Evolutionary conservation across 2,113 vertebrate species (phyloP), one percentile per base, ranked within the genome.

Genomic region (Nycticebus coucang): DNA sequence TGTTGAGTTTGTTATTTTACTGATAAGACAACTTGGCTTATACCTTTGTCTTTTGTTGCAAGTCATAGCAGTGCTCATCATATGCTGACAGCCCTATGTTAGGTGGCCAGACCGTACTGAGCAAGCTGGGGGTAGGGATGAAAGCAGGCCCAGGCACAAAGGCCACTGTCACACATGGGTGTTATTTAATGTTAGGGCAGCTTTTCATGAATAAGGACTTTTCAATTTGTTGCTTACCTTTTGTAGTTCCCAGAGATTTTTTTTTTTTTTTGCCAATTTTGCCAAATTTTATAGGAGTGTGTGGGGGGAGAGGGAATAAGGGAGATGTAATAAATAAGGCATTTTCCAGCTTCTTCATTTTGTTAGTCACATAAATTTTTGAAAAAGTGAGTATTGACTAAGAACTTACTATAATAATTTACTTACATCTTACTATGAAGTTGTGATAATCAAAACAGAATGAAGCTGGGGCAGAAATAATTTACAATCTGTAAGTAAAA

Each of bases 121-220:
- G 35, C 3, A 19, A 28, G 24, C 22, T 18, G 5, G 41, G 24
- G 0, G 1, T 7, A 11, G 12, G 2, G 3, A 0, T 33, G 45
- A 57, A 19, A 35, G 3, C 17, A 68, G 22, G 6, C 9, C 2
- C 33, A 18, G 30, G 53, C 24, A 11, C 1, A 41, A 45, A 75
- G 3, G 5, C 2, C 41, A 24, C 15, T 37, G 37, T n/a, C 17
- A 74, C 5, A 33, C 15, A 15, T 7, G 6, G 13, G 4, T 21
- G 21, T 14, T n/a, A 1, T 3, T 21, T 26, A 33, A 7, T 37
- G 12, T 75, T 89, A 5, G 5, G 5, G 5, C 15, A 79, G 26
- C 4, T 80, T 84, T 87, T 80, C 17, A 22, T 26, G 30, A 57
- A 68, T 22, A 78, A 68, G 30, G 2, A 18, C 4, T 87, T 94